Percentiles rank a stretch among this genome's conserved stretches.
Evolutionary conservation across 37 sponge, comb jelly and placozoan species (phyloP).

Genomic region (Dysidea cf. avara): DNA sequence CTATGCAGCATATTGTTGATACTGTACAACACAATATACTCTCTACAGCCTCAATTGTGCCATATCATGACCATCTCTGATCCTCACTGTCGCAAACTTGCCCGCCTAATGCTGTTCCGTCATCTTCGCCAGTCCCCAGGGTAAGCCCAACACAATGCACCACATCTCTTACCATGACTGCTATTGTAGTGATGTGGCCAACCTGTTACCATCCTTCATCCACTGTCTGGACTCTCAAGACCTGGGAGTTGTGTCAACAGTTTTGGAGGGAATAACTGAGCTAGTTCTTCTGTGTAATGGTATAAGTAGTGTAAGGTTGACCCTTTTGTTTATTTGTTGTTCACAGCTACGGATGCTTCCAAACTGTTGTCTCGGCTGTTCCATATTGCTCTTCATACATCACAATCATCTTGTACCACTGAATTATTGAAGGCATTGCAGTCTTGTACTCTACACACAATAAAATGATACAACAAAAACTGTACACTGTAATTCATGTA

Average conservation of each 20-base stretch:
- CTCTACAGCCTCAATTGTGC: conserved; percentile 70
- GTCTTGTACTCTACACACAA: conserved; percentile 43
- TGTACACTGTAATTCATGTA: too few relatives aligned
- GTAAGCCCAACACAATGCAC: conserved; percentile 7
- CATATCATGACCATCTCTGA: conserved; percentile 55
- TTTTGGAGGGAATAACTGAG: conserved; percentile 38
- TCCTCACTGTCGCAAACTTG: conserved; percentile 34
- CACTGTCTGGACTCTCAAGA: conserved; percentile 66
- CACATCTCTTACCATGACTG: not conserved
- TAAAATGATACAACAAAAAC: conserved; percentile 5
- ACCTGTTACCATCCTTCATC: conserved; percentile 48
- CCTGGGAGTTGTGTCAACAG: conserved; percentile 43
- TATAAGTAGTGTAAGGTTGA: conserved; percentile 1
- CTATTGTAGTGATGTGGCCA: conserved; percentile 39
- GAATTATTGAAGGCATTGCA: conserved; percentile 47
- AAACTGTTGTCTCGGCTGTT: conserved; percentile 37
- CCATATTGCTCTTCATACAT: conserved; percentile 20
- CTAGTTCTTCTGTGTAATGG: conserved; percentile 59
- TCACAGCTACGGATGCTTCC: conserved; percentile 36
- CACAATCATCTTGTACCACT: conserved; percentile 26
- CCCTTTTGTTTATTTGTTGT: too few relatives aligned
- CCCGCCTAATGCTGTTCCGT: conserved; percentile 56
- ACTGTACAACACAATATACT: not conserved
- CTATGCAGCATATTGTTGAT: not conserved
- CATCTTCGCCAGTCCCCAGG: conserved; percentile 66